phyloP scores from a whole-genome alignment of 2,888 invertebrate genomes.

The Cephus sareptanus region DNA sequence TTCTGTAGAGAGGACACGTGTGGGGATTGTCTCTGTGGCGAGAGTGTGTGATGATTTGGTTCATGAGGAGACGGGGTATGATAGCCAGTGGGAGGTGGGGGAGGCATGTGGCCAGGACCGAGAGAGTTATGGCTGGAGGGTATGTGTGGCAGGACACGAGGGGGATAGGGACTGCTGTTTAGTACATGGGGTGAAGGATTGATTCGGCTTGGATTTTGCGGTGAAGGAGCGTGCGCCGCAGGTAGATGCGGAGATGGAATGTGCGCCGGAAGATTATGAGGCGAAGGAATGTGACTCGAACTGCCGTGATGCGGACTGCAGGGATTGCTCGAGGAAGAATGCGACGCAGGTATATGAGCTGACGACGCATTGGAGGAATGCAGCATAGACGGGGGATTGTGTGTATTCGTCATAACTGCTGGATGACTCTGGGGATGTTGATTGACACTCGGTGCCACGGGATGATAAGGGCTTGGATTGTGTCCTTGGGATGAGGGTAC shows the following conservation, averaged over 20 bases:
- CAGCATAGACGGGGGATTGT: slow-evolving; percentile 21
- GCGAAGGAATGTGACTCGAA: slow-evolving; percentile 58
- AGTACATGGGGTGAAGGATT: slow-evolving; percentile 33
- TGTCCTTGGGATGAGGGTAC: slow-evolving; percentile 1
- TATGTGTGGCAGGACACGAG: slow-evolving; percentile 1
- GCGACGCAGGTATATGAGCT: slow-evolving; percentile 31
- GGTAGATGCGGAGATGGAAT: slow-evolving; percentile 55
- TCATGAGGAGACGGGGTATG: slow-evolving; percentile 42
- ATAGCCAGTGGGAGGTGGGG: not conserved
- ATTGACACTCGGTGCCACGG: slow-evolving; percentile 25
- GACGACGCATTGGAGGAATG: slow-evolving; percentile 25
- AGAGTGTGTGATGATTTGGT: slow-evolving; percentile 44
- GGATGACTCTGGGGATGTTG: slow-evolving; percentile 30
- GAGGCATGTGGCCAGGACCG: slow-evolving; percentile 52
- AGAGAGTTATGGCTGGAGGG: slow-evolving; percentile 32
- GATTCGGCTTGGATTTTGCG: slow-evolving; percentile 50
- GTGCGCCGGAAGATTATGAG: slow-evolving; percentile 53
- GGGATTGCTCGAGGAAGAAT: slow-evolving; percentile 41
- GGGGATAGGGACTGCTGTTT: not conserved
- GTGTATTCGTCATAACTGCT: slow-evolving; percentile 8
- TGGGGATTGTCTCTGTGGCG: slow-evolving; percentile 40
- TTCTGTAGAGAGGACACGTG: slow-evolving; percentile 15
- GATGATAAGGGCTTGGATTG: slow-evolving; percentile 10
- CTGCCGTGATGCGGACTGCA: slow-evolving; percentile 48
- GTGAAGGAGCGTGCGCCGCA: slow-evolving; percentile 28